phyloP scores from a whole-genome alignment of 2,797 vertebrate species.

The Yasuhikotakia modesta region DNA sequence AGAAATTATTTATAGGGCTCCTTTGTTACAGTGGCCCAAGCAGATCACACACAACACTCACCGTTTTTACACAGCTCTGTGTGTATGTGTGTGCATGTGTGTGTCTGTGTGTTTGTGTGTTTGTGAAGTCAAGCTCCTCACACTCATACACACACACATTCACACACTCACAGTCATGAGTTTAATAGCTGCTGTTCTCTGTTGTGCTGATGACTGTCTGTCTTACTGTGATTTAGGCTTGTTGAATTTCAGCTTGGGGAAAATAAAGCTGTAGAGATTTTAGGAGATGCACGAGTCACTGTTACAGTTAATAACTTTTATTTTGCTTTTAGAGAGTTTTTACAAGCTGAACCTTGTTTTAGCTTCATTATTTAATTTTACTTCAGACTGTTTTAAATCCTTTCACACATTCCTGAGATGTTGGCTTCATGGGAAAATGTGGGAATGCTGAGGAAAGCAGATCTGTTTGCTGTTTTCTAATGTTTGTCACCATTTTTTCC shows the following conservation, averaged over 20 bases:
- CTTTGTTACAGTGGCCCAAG: background rate
- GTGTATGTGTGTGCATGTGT: background rate
- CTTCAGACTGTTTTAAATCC: too few species aligned
- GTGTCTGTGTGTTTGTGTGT: too few species aligned
- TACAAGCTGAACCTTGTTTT: conserved; percentile 15
- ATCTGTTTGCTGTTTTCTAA: background rate
- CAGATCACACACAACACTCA: conserved; percentile 17
- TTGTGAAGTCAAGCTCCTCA: too few species aligned
- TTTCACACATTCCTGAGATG: too few species aligned
- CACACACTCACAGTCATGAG: background rate
- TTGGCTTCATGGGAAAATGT: too few species aligned
- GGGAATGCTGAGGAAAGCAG: background rate
- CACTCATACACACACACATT: too few species aligned
- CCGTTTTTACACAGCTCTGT: background rate
- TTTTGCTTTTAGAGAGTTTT: conserved; percentile 1
- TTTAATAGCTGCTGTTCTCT: too few species aligned
- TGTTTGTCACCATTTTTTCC: background rate
- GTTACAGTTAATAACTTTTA: background rate
- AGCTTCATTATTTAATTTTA: background rate
- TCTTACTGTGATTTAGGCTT: background rate
- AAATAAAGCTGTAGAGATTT: conserved; percentile 2
- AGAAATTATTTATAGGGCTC: background rate
- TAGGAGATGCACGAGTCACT: conserved; percentile 1
- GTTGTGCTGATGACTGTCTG: conserved; percentile 7
- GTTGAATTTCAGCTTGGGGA: background rate